These are phyloP conservation scores for Saccostrea echinata DNA, from an alignment of 1,140 invertebrate genomes.

Conservation along the genomic window DNA sequence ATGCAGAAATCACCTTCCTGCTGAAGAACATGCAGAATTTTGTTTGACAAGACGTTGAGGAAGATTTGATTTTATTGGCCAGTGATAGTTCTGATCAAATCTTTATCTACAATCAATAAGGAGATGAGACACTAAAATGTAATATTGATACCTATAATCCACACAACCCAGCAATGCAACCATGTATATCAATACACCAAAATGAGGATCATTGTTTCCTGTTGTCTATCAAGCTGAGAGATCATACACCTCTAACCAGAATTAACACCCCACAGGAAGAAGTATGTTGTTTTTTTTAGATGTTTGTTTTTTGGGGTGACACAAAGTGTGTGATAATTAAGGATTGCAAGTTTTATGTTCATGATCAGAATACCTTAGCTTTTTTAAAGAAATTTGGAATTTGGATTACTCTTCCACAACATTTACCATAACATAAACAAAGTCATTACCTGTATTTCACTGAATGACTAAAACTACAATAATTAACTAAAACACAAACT, in stretches of 20 bases:
- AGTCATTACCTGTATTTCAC: too few species aligned
- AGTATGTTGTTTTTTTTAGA: background rate
- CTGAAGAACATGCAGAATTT: background rate
- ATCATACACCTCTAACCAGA: background rate
- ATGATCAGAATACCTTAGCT: too few species aligned
- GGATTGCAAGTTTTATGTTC: background rate
- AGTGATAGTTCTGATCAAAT: background rate
- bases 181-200: background rate
- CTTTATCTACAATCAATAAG: background rate
- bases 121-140: background rate
- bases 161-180: background rate
- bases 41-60: background rate
- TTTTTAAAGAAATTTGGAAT: too few species aligned
- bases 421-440: too few species aligned
- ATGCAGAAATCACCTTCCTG: background rate
- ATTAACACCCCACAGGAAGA: background rate
- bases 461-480: too few species aligned
- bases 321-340: background rate
- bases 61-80: background rate
- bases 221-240: background rate
- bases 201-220: background rate
- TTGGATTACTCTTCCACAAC: too few species aligned
- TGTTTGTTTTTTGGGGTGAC: background rate
- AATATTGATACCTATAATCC: background rate
- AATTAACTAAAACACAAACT: too few species aligned